Conservation (phyloP, 2,113 vertebrate species). For the Motacilla tschutschensis region DNA sequence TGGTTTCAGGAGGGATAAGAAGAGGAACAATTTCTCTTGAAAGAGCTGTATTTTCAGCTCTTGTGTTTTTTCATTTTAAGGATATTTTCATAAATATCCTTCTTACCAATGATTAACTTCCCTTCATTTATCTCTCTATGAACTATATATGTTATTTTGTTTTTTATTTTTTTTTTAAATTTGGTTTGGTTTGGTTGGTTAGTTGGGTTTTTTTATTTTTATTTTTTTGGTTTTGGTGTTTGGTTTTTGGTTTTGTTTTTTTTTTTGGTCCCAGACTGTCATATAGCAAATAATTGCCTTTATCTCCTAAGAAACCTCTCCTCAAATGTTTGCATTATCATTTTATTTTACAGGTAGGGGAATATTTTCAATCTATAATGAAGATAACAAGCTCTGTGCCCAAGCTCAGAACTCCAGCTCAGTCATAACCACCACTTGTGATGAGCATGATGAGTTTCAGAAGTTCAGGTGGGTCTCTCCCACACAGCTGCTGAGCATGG, state of each 20-base stretch:
- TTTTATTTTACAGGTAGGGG: conserved; percentile 68
- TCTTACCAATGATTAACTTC: not conserved
- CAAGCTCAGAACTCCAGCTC: conserved; percentile 67
- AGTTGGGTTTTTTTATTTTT: not conserved
- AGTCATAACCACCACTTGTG: conserved; percentile 66
- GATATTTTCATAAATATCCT: not conserved
- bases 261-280: not conserved
- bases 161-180: no score
- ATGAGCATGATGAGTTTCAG: conserved; percentile 73
- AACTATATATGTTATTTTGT: not conserved
- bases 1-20: not conserved
- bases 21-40: not conserved
- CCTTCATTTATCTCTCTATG: not conserved
- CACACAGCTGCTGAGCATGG: conserved; percentile 81
- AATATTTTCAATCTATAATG: conserved; percentile 88
- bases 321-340: not conserved
- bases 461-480: conserved; percentile 89
- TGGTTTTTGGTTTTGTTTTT: not conserved
- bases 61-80: not conserved
- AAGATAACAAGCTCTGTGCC: conserved; percentile 85
- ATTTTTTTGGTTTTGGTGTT: not conserved
- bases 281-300: not conserved
- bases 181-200: not conserved
- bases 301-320: not conserved
- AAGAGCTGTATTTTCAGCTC: not conserved